Evolutionary conservation across 2,888 invertebrate genomes (phyloP), one percentile per base, ranked within the genome.

Genomic region (Eupithecia dodoneata): DNA sequence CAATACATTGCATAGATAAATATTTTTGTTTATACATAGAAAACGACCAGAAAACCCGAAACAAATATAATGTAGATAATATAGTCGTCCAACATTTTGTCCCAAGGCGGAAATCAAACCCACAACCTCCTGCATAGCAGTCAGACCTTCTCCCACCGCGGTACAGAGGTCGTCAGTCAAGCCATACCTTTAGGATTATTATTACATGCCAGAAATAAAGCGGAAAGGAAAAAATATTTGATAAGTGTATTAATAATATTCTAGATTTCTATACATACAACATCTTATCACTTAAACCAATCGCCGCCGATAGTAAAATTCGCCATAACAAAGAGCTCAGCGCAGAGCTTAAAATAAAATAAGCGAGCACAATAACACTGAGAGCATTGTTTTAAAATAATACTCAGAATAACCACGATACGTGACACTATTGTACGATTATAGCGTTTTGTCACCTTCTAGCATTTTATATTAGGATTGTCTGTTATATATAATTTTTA

Each of bases 331-430:
- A 90, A 87, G 86, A 55, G 85, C 79, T 83, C 81, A 84, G 82
- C 85, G 87, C 88, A 88, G 88, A 82, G 85, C 87, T 89, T 87
- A 90, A 91, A 91, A 91, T 90, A 91, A 90, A 90, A 81, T 87
- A 89, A 88, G 86, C 82, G 85, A 82, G 84, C 81, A 90, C 87
- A 92, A 92, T 88, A 89, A 89, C 85, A 87, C 85, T 87, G 86
- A 82, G 83, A 83, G 65, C 85, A 89, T 91, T 92, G 92, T 92
- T 91, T 90, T 86, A 88, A 85, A 87, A 78, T 76, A 76, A 70
- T 79, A 76, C 76, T 41, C 66, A n/a, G 76, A 74, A 79, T 73
- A n/a, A 65, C 66, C 72, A 72, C 74, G 72, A 75, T 69, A 72
- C 71, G 74, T 76, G 76, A 74, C 65, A 72, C 63, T 70, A 55